Evolutionary conservation across 2,888 invertebrate genomes (phyloP).

Genomic region (Chorisops tibialis): DNA sequence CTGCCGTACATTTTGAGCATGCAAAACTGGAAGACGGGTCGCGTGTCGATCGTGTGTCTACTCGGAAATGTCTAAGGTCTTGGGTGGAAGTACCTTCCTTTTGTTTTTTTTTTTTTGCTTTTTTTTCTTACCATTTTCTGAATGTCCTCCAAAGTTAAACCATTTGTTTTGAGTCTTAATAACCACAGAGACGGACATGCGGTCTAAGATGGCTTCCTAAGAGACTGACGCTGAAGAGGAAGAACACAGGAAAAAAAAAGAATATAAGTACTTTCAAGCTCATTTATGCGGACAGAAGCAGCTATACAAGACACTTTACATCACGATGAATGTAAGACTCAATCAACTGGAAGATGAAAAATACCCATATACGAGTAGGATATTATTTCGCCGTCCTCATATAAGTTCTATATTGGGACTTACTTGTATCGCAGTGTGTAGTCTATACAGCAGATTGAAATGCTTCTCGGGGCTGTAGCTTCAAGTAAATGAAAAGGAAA

Average conservation of each 20-base stretch:
- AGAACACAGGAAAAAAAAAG: too few relatives aligned
- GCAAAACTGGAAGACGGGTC: conserved; percentile 25
- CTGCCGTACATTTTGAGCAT: neutral
- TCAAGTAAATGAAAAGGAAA: too few relatives aligned
- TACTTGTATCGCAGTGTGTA: too few relatives aligned
- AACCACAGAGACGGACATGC: conserved; percentile 18
- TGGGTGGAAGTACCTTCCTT: neutral
- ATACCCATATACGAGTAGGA: too few relatives aligned
- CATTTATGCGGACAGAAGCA: conserved; percentile 23
- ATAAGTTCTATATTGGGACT: too few relatives aligned
- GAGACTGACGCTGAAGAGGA: neutral
- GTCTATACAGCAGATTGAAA: too few relatives aligned
- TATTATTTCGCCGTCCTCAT: too few relatives aligned
- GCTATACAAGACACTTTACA: neutral
- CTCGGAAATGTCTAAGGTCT: neutral
- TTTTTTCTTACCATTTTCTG: neutral
- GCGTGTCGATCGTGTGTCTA: conserved; percentile 32
- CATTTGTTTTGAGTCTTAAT: too few relatives aligned
- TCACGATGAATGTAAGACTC: neutral
- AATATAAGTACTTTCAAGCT: neutral
- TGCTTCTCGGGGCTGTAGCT: too few relatives aligned
- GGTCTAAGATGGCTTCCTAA: conserved; percentile 18
- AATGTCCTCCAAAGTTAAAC: neutral
- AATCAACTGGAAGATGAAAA: conserved; percentile 19
- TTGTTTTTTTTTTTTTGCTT: neutral